Evolutionary conservation across 2,888 invertebrate species (phyloP).

Genomic region (Heliconius charithonia): DNA sequence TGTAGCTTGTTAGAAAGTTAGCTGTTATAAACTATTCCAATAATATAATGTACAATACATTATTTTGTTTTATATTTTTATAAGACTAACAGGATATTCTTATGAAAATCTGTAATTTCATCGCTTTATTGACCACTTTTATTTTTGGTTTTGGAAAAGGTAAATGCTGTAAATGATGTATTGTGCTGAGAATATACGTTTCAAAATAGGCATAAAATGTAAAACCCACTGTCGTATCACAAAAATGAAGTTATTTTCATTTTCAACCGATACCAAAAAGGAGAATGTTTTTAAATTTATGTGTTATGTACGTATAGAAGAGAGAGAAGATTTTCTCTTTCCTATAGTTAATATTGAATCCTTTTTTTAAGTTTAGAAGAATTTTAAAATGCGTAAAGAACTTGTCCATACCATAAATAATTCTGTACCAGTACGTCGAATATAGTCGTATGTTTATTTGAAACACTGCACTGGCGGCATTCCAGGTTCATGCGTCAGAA

Average conservation of each 20-base stretch:
- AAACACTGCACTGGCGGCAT: conserved; percentile 62
- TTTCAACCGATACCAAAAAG: too few relatives aligned
- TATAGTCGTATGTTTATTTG: conserved; percentile 16
- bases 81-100: not conserved
- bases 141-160: too few relatives aligned
- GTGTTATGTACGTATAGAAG: too few relatives aligned
- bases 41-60: not conserved
- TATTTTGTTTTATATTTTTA: not conserved
- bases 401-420: not conserved
- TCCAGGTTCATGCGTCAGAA: conserved; percentile 63
- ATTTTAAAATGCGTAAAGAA: not conserved
- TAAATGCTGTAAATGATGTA: too few relatives aligned
- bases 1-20: conserved; percentile 3
- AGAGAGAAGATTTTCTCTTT: too few relatives aligned
- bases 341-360: too few relatives aligned
- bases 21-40: not conserved
- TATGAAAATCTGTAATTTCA: too few relatives aligned
- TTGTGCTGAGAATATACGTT: too few relatives aligned
- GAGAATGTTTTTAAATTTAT: too few relatives aligned
- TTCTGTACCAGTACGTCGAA: not conserved
- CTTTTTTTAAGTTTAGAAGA: not conserved
- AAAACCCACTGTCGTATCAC: too few relatives aligned
- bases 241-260: too few relatives aligned
- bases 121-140: too few relatives aligned
- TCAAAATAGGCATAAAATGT: not conserved